Evolutionary conservation across 2,113 vertebrate species (phyloP).

Genomic region (Trogon melanurus): DNA sequence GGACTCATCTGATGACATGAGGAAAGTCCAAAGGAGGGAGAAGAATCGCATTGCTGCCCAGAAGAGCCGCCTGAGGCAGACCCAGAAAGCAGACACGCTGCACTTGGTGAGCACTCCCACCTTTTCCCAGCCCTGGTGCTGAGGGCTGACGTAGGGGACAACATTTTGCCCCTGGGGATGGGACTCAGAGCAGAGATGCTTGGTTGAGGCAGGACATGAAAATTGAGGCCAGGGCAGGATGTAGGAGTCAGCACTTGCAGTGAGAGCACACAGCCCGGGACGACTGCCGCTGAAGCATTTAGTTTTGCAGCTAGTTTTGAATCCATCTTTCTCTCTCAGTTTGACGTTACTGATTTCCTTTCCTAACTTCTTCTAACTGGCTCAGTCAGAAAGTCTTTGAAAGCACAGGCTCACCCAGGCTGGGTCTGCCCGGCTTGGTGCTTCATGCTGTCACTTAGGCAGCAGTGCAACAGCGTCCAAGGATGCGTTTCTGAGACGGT

Average conservation of each 20-base stretch:
- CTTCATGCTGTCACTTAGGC: not conserved
- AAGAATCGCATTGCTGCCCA: slow-evolving; percentile 98
- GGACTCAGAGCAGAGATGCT: fast-evolving
- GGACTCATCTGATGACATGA: slow-evolving; percentile 91
- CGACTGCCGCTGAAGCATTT: not conserved
- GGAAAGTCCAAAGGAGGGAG: slow-evolving; percentile 93
- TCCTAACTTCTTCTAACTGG: not conserved
- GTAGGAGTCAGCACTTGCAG: fast-evolving
- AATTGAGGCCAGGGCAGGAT: not conserved
- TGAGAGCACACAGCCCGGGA: not conserved
- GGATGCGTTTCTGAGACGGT: not conserved
- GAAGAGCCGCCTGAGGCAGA: slow-evolving; percentile 97
- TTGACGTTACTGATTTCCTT: not conserved
- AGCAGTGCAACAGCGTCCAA: not conserved
- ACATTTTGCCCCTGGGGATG: not conserved
- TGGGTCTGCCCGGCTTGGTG: not conserved
- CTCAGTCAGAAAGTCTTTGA: not conserved
- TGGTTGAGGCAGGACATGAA: not conserved
- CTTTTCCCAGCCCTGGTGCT: not conserved
- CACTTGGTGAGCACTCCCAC: slow-evolving; percentile 88
- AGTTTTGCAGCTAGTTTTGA: not conserved
- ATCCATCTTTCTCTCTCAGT: not conserved
- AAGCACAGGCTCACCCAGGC: not conserved
- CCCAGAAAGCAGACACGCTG: slow-evolving; percentile 93
- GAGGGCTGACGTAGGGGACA: not conserved